A percentile compares a stretch with the other conserved stretches of the same genome.
Conservation (phyloP, 1,140 invertebrate genomes). For the Brachystomella parvula region DNA sequence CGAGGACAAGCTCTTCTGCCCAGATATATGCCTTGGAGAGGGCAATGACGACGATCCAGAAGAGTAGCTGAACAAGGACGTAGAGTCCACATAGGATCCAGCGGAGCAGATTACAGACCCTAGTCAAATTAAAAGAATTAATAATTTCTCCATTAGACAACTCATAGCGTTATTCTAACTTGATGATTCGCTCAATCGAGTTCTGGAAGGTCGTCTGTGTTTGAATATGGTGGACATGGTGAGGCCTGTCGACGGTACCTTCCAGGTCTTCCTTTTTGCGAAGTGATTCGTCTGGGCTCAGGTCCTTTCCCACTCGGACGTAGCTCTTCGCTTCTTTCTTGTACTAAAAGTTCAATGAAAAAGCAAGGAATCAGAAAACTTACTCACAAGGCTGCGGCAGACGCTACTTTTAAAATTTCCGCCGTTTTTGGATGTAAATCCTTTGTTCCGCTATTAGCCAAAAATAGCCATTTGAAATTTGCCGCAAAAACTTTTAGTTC, state of each 20-base stretch:
- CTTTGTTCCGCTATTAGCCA: too few relatives aligned
- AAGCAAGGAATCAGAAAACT: neutral
- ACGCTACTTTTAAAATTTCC: too few relatives aligned
- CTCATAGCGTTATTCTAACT: neutral
- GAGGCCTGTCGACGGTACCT: neutral
- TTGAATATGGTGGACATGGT: neutral
- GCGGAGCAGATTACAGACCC: neutral
- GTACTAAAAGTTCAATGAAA: neutral
- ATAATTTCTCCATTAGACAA: neutral
- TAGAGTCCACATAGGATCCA: neutral
- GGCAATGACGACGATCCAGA: slow-evolving; percentile 6
- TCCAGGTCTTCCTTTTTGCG: neutral
- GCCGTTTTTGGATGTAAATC: too few relatives aligned
- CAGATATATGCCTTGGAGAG: neutral
- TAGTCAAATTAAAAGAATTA: slow-evolving; percentile 7
- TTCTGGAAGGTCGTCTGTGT: slow-evolving; percentile 7
- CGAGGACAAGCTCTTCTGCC: slow-evolving; percentile 1
- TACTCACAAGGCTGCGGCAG: neutral
- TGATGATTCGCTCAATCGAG: neutral
- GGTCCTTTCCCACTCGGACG: slow-evolving; percentile 2
- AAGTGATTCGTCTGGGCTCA: neutral
- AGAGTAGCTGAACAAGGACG: neutral
- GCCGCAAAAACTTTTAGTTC: too few relatives aligned
- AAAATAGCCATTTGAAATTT: too few relatives aligned
- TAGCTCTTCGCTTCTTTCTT: slow-evolving; percentile 9